These are phyloP conservation scores for Phenganax stokvisi DNA, from an alignment of 92 coral and sea anemone genomes.

Conservation along the genomic window DNA sequence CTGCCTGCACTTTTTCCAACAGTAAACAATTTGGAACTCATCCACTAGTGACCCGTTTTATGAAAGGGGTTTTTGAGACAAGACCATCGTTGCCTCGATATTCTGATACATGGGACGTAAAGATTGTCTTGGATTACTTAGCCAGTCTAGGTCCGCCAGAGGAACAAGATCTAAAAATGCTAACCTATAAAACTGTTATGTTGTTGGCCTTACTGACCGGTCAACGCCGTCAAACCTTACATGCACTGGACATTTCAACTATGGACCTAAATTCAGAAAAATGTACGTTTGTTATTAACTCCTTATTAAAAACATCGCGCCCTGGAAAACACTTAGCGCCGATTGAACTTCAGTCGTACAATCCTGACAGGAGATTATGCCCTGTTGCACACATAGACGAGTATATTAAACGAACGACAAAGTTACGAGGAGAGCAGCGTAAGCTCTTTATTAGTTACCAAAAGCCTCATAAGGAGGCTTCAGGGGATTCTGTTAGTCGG, in stretches of 20 bases:
- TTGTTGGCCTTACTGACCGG: too few species aligned
- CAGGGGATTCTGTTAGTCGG: constrained; percentile 33
- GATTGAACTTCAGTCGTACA: too few species aligned
- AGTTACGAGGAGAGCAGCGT: constrained; percentile 12
- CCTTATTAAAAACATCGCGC: too few species aligned
- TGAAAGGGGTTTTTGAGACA: constrained; percentile 28
- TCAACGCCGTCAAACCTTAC: too few species aligned
- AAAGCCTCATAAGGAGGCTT: constrained; percentile 22
- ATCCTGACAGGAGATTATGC: not conserved
- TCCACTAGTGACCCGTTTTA: constrained; percentile 15
- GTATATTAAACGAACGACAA: constrained; percentile 5
- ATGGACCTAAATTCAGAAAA: too few species aligned
- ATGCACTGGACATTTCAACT: too few species aligned
- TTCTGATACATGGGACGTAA: constrained; percentile 28
- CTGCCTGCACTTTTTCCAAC: not conserved
- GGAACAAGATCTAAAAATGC: not conserved
- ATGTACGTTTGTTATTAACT: too few species aligned
- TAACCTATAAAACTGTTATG: too few species aligned
- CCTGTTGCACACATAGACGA: not conserved
- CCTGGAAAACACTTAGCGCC: too few species aligned
- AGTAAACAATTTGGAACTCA: constrained; percentile 3
- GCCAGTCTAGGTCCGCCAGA: constrained; percentile 16
- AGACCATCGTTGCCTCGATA: constrained; percentile 34
- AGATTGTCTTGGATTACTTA: constrained; percentile 27
- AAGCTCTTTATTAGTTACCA: constrained; percentile 41